Percentiles rank a stretch among this genome's conserved stretches.
Conservation (phyloP, 1,140 invertebrate genomes). For the Drosophila persimilis region DNA sequence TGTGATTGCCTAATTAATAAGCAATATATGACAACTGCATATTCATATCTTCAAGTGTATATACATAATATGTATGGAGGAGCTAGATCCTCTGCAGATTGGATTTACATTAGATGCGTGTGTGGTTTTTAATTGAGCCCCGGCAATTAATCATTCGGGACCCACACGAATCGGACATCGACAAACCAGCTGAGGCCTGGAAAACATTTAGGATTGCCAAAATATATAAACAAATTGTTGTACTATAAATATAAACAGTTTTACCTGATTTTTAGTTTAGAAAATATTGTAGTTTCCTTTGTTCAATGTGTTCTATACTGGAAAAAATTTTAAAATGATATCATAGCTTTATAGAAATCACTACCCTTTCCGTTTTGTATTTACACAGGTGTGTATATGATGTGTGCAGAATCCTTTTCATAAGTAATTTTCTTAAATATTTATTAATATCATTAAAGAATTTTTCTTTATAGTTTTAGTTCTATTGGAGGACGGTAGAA, state of each 20-base stretch:
- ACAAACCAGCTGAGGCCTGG: conserved; percentile 38
- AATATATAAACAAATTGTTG: conserved; percentile 36
- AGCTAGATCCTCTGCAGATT: conserved; percentile 12
- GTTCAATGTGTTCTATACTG: conserved; percentile 3
- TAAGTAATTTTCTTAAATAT: no score
- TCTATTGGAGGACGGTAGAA: no score
- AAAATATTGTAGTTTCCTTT: conserved; percentile 3
- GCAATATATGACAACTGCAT: conserved; percentile 48
- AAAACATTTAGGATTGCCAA: conserved; percentile 25
- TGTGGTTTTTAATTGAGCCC: conserved; percentile 69
- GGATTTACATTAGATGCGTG: conserved; percentile 54
- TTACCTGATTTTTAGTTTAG: neutral
- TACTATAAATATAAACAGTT: conserved; percentile 32
- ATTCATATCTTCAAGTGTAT: conserved; percentile 20
- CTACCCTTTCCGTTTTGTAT: no score
- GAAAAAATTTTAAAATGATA: conserved; percentile 21
- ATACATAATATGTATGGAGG: neutral
- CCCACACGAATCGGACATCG: conserved; percentile 32
- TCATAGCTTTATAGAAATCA: conserved; percentile 4
- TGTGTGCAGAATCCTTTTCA: no score
- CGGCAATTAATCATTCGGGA: conserved; percentile 65
- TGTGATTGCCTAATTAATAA: conserved; percentile 79
- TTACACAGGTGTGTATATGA: no score
- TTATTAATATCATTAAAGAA: no score
- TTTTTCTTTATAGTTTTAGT: no score